phyloP scores from a whole-genome alignment of 2,888 invertebrate genomes.

The Hyposoter dolosus region DNA sequence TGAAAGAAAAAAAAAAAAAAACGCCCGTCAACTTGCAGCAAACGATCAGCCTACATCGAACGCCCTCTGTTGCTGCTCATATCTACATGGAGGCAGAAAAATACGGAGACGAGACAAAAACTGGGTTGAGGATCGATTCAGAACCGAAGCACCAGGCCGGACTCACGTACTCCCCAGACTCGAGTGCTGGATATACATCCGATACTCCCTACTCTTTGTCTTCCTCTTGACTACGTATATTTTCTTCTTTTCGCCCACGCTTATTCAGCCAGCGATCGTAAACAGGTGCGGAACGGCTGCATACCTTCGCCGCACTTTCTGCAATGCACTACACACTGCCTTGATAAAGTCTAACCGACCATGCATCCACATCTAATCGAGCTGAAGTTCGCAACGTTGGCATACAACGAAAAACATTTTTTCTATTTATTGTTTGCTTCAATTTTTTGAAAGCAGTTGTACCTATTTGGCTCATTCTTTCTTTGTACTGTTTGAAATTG shows the following conservation, averaged over 20 bases:
- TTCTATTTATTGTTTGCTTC: too few species aligned
- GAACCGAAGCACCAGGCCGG: conserved; percentile 50
- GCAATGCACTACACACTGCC: conserved; percentile 27
- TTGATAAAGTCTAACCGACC: not conserved
- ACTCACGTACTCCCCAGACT: conserved; percentile 40
- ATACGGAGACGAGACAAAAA: conserved; percentile 43
- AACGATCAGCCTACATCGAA: too few species aligned
- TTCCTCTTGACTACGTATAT: not conserved
- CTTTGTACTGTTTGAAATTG: too few species aligned
- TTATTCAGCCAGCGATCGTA: conserved; percentile 53
- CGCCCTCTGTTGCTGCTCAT: not conserved
- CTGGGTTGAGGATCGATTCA: conserved; percentile 55
- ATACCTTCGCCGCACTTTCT: conserved; percentile 61
- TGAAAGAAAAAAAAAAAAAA: too few species aligned
- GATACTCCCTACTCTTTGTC: not conserved
- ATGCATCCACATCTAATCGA: not conserved
- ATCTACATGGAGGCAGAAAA: not conserved
- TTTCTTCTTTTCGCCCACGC: not conserved
- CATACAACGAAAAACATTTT: too few species aligned
- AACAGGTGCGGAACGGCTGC: conserved; percentile 64
- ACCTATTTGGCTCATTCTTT: too few species aligned
- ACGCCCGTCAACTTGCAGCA: too few species aligned
- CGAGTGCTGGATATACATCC: conserved; percentile 11
- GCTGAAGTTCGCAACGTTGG: too few species aligned
- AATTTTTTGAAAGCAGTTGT: too few species aligned